These are phyloP conservation scores for Margarornis squamiger DNA, from an alignment of 2,797 vertebrate species.

Conservation along the genomic window DNA sequence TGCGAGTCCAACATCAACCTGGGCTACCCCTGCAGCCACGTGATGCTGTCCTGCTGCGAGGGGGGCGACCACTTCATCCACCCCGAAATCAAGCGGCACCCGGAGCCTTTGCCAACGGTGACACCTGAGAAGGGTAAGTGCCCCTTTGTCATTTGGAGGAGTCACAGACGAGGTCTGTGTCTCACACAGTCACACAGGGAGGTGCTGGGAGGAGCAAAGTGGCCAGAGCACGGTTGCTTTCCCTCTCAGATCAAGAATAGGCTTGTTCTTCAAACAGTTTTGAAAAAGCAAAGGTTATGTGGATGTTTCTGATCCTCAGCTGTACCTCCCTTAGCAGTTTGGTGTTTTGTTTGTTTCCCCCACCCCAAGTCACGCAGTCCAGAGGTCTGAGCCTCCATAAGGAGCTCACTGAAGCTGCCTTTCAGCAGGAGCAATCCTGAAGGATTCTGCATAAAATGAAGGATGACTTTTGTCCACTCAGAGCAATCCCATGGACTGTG, in stretches of 20 bases:
- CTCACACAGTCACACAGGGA: rapidly evolving
- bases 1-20: constrained; percentile 85
- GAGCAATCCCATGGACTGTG: not conserved
- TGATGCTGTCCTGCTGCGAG: constrained; percentile 91
- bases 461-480: not conserved
- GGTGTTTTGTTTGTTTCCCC: rapidly evolving
- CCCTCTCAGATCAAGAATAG: not conserved
- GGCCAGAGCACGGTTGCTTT: not conserved
- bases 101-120: constrained; percentile 74
- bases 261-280: not conserved
- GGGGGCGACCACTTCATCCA: constrained; percentile 76
- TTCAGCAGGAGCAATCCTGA: not conserved
- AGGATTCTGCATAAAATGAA: not conserved
- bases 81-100: constrained; percentile 76
- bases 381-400: not conserved
- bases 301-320: not conserved
- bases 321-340: not conserved
- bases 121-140: constrained; percentile 82
- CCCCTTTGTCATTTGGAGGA: not conserved
- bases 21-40: constrained; percentile 87
- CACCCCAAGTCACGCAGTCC: not conserved
- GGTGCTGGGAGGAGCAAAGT: not conserved
- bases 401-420: not conserved
- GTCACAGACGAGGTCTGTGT: not conserved
- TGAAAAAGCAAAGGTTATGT: not conserved